These are phyloP conservation scores for Eristalinus aeneus DNA, from an alignment of 2,888 invertebrate genomes.

Conservation along the genomic window DNA sequence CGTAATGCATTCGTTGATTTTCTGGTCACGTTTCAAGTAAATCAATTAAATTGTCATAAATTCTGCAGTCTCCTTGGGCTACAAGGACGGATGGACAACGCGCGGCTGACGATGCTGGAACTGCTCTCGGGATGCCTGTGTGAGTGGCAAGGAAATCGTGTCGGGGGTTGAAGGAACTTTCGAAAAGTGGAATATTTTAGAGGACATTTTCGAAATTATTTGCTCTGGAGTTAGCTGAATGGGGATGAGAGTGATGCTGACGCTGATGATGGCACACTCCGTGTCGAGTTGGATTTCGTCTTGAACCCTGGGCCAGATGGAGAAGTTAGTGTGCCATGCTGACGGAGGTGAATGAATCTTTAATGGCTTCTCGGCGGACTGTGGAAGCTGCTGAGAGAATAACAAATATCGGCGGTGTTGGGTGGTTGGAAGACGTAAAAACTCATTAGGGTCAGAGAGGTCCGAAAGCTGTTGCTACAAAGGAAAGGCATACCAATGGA, in stretches of 20 bases:
- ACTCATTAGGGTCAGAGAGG: background rate
- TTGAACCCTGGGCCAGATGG: constrained; percentile 1
- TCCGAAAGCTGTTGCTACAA: background rate
- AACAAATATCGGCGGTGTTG: constrained; percentile 5
- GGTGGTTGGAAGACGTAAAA: background rate
- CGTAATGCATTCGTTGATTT: constrained; percentile 79
- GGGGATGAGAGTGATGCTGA: constrained; percentile 16
- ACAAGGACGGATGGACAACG: background rate
- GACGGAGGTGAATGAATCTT: constrained; percentile 34
- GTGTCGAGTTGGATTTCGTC: constrained; percentile 14
- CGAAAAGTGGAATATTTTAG: constrained; percentile 54
- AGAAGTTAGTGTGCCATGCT: constrained; percentile 25
- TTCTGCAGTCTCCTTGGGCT: constrained; percentile 67
- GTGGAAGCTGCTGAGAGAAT: constrained; percentile 16
- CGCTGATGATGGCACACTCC: constrained; percentile 19
- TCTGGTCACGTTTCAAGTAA: constrained; percentile 80
- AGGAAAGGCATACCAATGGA: background rate
- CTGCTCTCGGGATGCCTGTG: background rate
- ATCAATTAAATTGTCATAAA: constrained; percentile 80
- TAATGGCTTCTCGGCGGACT: constrained; percentile 16
- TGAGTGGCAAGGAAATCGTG: background rate
- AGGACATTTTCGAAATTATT: constrained; percentile 39
- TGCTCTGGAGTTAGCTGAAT: constrained; percentile 33
- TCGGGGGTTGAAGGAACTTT: background rate
- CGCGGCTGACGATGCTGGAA: background rate